Conservation (phyloP, 2,797 vertebrate species). For the Micropoecilia bifurca region DNA sequence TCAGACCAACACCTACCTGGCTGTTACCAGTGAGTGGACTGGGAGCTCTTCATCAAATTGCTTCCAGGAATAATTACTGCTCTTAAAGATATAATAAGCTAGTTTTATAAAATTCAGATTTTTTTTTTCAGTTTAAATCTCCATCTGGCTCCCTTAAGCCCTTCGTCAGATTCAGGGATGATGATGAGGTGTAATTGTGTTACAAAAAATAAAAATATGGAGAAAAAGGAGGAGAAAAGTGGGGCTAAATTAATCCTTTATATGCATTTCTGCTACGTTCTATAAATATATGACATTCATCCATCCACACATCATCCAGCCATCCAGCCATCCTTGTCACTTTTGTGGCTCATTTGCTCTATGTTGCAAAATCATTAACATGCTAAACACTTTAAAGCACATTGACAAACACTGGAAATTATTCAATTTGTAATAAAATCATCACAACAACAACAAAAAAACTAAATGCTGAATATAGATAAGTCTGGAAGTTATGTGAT, state of each 20-base stretch:
- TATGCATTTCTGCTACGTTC: neutral
- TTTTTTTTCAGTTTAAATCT: slow-evolving; percentile 3
- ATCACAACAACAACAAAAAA: neutral
- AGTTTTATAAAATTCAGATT: neutral
- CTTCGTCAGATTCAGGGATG: slow-evolving; percentile 12
- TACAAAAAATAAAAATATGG: slow-evolving; percentile 14
- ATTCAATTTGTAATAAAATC: neutral
- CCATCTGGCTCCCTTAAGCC: slow-evolving; percentile 8
- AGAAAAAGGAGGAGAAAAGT: neutral
- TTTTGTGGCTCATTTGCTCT: neutral
- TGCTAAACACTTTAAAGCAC: neutral
- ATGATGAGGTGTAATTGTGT: slow-evolving; percentile 15
- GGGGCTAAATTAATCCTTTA: slow-evolving; percentile 2
- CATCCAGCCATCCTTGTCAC: too few species aligned
- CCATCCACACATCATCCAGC: too few species aligned
- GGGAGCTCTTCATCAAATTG: neutral
- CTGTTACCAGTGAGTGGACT: slow-evolving; percentile 92
- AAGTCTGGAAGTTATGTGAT: neutral
- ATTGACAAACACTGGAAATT: neutral
- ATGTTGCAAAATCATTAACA: neutral
- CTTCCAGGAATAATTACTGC: slow-evolving; percentile 2
- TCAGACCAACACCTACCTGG: slow-evolving; percentile 97
- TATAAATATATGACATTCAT: neutral
- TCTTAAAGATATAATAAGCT: neutral
- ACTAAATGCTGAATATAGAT: neutral